phyloP scores from a whole-genome alignment of 1,140 invertebrate genomes.

The Drosophila truncata region DNA sequence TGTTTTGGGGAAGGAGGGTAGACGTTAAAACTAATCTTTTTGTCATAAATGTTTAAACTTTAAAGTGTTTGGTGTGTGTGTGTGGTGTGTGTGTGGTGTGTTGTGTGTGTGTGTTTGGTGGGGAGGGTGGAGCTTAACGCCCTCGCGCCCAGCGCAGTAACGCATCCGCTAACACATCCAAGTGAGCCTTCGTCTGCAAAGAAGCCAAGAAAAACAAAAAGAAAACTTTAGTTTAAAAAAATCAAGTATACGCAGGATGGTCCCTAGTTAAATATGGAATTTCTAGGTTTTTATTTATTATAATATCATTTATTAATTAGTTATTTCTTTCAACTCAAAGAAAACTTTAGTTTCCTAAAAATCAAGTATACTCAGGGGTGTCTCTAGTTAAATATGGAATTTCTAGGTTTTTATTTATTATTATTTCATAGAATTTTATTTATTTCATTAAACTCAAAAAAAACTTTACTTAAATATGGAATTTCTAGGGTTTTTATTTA shows the following conservation, averaged over 20 bases:
- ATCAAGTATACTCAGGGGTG: too few relatives aligned
- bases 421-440: not conserved
- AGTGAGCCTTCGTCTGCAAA: constrained; percentile 95
- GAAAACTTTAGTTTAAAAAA: not conserved
- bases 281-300: not conserved
- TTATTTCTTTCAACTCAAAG: constrained; percentile 87
- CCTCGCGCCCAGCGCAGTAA: constrained; percentile 96
- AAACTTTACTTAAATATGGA: too few relatives aligned
- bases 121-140: constrained; percentile 87
- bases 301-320: not conserved
- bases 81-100: constrained; percentile 25
- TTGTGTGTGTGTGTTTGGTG: constrained; percentile 33
- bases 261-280: too few relatives aligned
- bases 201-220: constrained; percentile 17
- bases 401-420: not conserved
- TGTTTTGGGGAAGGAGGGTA: constrained; percentile 1
- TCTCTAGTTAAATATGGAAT: too few relatives aligned
- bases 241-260: not conserved
- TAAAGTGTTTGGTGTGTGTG: constrained; percentile 47
- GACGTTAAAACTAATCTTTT: constrained; percentile 70
- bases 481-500: not conserved
- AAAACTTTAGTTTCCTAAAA: too few relatives aligned
- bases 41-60: constrained; percentile 69
- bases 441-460: constrained; percentile 88
- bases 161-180: constrained; percentile 96